Base-by-base conservation (phyloP, 2,113 vertebrate genomes). In the Albula glossodonta region DNA sequence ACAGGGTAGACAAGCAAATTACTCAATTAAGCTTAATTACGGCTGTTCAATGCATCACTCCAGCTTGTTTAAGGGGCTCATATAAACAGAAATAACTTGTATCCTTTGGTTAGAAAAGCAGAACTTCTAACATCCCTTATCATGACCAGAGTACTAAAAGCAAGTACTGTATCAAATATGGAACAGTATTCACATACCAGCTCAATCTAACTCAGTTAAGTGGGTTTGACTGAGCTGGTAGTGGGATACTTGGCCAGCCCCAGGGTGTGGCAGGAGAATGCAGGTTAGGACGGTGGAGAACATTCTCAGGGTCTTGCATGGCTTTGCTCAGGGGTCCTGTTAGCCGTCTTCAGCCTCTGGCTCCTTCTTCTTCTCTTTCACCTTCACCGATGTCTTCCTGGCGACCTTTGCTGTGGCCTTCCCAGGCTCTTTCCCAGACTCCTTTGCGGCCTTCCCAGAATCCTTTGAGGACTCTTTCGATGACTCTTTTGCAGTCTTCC, bases 281-380 rank as follows among this genome's bases (percentile, higher is more conserved):
- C 70, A 25, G 70, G 22, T 22, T 79, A 15, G 12, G 3, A 50
- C 49, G 41, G 12, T 79, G 48, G 41, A 79, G 49, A 50, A 48
- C 78, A 79, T 79, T 79, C 11, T 49, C 78, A 79, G 49, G 78
- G 78, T 79, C 78, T 50, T 51, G 82, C 86, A 70, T 63, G 82
- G 51, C 74, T 83, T 53, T 70, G 50, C 60, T 50, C 78, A 17
- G 31, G 11, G 17, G 25, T 48, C 49, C 41, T 7, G 7, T 94
- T 90, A 95, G 79, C 74, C 91, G 0, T 95, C 94, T 2, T 51
- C 92, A 0, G 90, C 90, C 50, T 94, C 93, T 0, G 91, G 52
- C 84, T 94, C 93, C 86, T 93, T 94, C 90, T 94, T 94, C 90
- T 93, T 94, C 89, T 94, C 94, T 87, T 95, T 95, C 31, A 91